phyloP scores from a whole-genome alignment of 2,888 invertebrate genomes.

The Leptinotarsa peninsularis region DNA sequence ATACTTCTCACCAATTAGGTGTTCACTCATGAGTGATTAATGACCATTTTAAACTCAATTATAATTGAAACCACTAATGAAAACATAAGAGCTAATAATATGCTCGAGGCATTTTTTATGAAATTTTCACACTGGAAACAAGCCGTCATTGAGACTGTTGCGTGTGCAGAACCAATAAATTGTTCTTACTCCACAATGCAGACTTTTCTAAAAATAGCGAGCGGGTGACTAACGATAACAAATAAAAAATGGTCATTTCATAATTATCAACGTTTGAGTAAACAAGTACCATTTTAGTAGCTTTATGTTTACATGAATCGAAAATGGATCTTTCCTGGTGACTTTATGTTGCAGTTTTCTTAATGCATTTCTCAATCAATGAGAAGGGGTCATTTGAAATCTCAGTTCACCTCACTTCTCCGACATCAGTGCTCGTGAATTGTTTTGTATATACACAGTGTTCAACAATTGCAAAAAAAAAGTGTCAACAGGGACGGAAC shows the following conservation, averaged over 20 bases:
- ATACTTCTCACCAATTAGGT: slow-evolving; percentile 9
- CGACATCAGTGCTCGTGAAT: no score
- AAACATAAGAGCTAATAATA: slow-evolving; percentile 13
- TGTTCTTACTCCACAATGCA: slow-evolving; percentile 32
- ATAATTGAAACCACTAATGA: slow-evolving; percentile 1
- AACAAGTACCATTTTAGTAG: slow-evolving; percentile 24
- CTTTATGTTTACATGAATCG: slow-evolving; percentile 4
- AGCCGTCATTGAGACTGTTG: slow-evolving; percentile 21
- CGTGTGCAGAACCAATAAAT: slow-evolving; percentile 35
- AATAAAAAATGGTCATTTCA: slow-evolving; percentile 25
- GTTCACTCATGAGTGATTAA: slow-evolving; percentile 3
- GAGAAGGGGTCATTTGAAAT: background rate
- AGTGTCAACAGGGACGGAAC: no score
- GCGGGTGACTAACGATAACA: slow-evolving; percentile 24
- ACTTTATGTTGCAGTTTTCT: background rate
- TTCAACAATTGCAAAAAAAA: no score
- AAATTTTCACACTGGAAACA: slow-evolving; percentile 1
- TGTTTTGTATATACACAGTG: no score
- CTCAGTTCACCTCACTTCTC: no score
- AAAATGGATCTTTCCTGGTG: background rate
- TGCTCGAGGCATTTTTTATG: background rate
- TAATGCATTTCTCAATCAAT: background rate
- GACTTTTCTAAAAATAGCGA: slow-evolving; percentile 39
- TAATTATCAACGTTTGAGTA: slow-evolving; percentile 22
- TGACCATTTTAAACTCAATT: slow-evolving; percentile 4